Base-by-base conservation (phyloP, 2,888 invertebrate genomes). In the Cheilosia vernalis region DNA sequence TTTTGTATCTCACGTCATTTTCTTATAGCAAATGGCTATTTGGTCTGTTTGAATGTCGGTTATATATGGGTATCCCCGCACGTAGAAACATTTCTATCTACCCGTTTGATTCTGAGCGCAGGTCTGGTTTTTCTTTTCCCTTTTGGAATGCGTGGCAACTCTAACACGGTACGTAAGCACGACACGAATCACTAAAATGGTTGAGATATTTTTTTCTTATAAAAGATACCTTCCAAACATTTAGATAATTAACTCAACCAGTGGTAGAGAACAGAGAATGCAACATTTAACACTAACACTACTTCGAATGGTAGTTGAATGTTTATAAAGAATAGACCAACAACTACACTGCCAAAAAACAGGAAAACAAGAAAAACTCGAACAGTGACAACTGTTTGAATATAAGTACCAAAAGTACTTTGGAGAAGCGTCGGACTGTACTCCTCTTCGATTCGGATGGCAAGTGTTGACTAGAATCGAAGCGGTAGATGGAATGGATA, bases 1-100 rank as follows among this genome's bases (percentile, higher is more conserved):
- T 13, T 42, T 70, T 17, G 74, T 69, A 55, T 73, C 64, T 79
- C 84, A 80, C 84, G 79, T 79, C 69, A 84, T 69, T 74, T 79
- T 79, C 53, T 27, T 27, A 51, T 33, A 64, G 67, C 24, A 37
- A 61, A 66, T 55, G 55, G 61, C 56, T 73, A 72, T 69, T 79
- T 40, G 44, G 53, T 33, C 49, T 67, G 76, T 24, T 69, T 53
- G 44, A 37, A n/a, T 73, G 55, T 44, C 42, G 63, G 44, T 58
- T 79, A 21, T 40, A 21, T 40, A 60, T 66, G 56, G 70, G 60
- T 47, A 79, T 79, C 60, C 66, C 66, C 21, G 24, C 79, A 76
- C 51, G 49, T 77, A 42, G 9, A 42, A 56, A 61, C 70, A 58
- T 69, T 81, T 81, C 66, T 85, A 77, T 85, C 66, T 85, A 81